Evolutionary conservation across 2,113 vertebrate species (phyloP).

Genomic region (Daubentonia madagascariensis): DNA sequence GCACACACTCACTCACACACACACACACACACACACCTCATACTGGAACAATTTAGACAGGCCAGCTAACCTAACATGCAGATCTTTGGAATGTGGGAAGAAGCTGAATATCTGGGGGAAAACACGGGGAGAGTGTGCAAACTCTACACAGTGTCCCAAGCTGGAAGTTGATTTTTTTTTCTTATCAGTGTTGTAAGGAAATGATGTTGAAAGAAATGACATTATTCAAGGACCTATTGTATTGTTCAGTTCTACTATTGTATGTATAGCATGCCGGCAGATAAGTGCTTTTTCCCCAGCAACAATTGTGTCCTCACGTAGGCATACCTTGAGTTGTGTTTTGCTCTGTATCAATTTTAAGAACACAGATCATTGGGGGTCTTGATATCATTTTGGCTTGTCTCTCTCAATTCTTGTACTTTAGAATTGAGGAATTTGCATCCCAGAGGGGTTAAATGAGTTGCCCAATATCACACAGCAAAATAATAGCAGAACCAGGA

Average conservation of each 20-base stretch:
- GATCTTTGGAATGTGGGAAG: not conserved
- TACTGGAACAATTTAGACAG: not conserved
- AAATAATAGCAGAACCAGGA: not conserved
- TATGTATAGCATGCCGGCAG: not conserved
- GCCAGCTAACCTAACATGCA: not conserved
- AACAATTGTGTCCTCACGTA: not conserved
- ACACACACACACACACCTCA: not conserved
- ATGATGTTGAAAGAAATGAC: not conserved
- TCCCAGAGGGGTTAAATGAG: not conserved
- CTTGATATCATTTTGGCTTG: not conserved
- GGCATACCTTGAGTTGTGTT: not conserved
- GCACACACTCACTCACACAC: not conserved
- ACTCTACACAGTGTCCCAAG: not conserved
- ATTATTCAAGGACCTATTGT: not conserved
- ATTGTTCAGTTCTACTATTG: not conserved
- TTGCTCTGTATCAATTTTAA: not conserved
- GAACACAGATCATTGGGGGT: not conserved
- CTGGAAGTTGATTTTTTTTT: not conserved
- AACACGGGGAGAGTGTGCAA: not conserved
- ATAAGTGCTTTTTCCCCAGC: not conserved
- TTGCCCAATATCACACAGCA: not conserved
- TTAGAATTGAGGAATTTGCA: conserved; percentile 16
- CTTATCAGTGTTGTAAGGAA: not conserved
- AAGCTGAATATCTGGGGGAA: not conserved
- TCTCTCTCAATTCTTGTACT: not conserved